Evolutionary conservation across 2,113 vertebrate species (phyloP), one percentile per base, ranked within the genome.

Genomic region (Gobius niger): DNA sequence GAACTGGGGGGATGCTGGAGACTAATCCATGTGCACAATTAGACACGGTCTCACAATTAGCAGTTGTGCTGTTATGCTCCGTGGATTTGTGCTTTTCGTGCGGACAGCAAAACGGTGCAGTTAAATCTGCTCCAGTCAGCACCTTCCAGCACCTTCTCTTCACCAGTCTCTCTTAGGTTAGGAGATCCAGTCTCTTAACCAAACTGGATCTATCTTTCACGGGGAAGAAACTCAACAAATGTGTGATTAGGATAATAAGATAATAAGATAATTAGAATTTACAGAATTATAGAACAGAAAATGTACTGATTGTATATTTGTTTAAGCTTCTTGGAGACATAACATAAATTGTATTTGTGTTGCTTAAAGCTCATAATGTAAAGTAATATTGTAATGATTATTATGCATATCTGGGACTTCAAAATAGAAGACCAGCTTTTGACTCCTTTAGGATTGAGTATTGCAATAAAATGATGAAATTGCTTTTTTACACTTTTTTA

Each of bases 21-120:
- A 77, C 60, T 40, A 85, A 90, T 92, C 90, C 80, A 90, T 92
- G 88, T 65, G 57, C 79, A 87, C 88, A 91, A 89, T 89, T 88
- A 89, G 83, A 90, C 88, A 90, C 86, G 70, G 66, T 67, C 61
- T 42, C 41, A 78, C 90, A 89, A 91, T 91, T 90, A 91, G 84
- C 79, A 82, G 77, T 81, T 71, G 75, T 73, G 82, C 89, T 91
- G 90, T 91, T 87, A 87, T 81, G 86, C 83, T 71, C 51, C 68
- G 91, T 91, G 81, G 92, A 92, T 92, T 92, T 85, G 75, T 81
- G 53, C 78, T 82, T 72, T 75, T 83, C 69, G 65, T 73, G 74
- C 72, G 78, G 80, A 80, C 78, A 78, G 76, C 85, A 88, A 89
- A 87, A 87, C 84, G 80, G 77, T 77, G 81, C 66, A 73, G 68